Conservation (phyloP, 2,113 vertebrate genomes). For the Alethe castanea region DNA sequence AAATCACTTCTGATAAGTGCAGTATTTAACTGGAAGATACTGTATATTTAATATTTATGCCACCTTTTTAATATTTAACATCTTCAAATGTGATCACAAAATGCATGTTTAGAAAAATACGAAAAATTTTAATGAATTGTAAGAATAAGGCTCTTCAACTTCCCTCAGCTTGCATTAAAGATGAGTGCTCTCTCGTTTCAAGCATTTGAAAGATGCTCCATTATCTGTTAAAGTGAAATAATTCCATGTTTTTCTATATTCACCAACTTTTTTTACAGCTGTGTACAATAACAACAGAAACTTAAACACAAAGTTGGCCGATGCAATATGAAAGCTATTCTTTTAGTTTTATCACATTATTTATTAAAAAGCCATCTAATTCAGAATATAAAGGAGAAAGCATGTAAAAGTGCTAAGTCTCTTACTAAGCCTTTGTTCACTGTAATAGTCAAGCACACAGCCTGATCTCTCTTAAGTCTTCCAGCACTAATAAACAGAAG, state of each 20-base stretch:
- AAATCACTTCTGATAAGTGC: conserved; percentile 64
- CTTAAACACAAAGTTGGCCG: not conserved
- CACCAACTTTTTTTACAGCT: not conserved
- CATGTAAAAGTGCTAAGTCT: not conserved
- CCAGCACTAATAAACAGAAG: not conserved
- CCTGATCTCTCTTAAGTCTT: not conserved
- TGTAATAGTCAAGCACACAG: not conserved
- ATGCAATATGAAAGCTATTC: not conserved
- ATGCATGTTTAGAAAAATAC: not conserved
- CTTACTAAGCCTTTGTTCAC: not conserved
- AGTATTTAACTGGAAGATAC: conserved; percentile 64
- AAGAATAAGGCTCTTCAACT: conserved; percentile 31
- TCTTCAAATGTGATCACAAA: conserved; percentile 31
- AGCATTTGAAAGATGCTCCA: conserved; percentile 30
- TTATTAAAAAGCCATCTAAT: not conserved
- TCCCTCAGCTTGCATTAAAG: conserved; percentile 6
- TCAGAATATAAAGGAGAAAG: not conserved
- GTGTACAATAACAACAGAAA: not conserved
- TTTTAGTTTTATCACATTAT: not conserved
- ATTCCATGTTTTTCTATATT: conserved; percentile 16
- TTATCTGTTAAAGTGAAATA: conserved; percentile 17
- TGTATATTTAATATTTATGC: conserved; percentile 43
- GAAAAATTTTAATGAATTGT: not conserved
- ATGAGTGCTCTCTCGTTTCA: conserved; percentile 11
- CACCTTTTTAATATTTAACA: conserved; percentile 34